A percentile compares a stretch with the other conserved stretches of the same genome.
These are phyloP conservation scores for Lepidonotus clava DNA, from an alignment of 2,888 invertebrate genomes.

Conservation along the genomic window DNA sequence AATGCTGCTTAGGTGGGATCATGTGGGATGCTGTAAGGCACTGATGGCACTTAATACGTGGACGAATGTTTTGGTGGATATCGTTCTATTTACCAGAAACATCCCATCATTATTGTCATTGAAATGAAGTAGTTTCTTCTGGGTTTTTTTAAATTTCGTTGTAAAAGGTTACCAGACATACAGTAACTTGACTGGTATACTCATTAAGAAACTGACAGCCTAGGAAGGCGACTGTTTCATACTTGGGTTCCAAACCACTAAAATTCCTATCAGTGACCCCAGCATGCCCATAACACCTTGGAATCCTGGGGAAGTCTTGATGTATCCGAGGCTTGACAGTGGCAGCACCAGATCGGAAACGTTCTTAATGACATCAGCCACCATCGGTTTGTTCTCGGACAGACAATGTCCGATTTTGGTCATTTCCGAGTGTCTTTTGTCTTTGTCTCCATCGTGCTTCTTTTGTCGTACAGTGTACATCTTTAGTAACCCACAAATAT, in stretches of 20 bases:
- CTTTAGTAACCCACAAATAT: conserved; percentile 77
- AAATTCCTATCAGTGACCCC: conserved; percentile 90
- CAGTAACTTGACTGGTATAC: too few relatives aligned
- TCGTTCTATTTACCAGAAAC: too few relatives aligned
- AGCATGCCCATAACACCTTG: conserved; percentile 90
- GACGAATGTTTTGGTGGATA: too few relatives aligned
- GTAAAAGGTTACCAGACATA: too few relatives aligned
- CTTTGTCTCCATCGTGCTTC: too few relatives aligned
- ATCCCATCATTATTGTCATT: too few relatives aligned
- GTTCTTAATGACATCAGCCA: conserved; percentile 92
- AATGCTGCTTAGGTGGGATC: too few relatives aligned
- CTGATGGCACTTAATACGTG: too few relatives aligned
- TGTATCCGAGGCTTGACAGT: conserved; percentile 89
- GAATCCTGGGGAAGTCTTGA: conserved; percentile 88
- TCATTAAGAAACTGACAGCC: too few relatives aligned
- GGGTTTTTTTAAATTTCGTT: too few relatives aligned
- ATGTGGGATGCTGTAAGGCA: too few relatives aligned
- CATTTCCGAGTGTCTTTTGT: neutral
- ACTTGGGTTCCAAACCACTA: conserved; percentile 88
- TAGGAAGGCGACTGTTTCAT: conserved; percentile 84
- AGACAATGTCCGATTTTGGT: conserved; percentile 68
- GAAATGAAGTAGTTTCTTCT: too few relatives aligned
- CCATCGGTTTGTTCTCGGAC: conserved; percentile 82
- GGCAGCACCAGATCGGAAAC: conserved; percentile 93
- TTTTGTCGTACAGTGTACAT: neutral